Conservation (phyloP, 2,113 vertebrate species). For the Opisthocomus hoazin region DNA sequence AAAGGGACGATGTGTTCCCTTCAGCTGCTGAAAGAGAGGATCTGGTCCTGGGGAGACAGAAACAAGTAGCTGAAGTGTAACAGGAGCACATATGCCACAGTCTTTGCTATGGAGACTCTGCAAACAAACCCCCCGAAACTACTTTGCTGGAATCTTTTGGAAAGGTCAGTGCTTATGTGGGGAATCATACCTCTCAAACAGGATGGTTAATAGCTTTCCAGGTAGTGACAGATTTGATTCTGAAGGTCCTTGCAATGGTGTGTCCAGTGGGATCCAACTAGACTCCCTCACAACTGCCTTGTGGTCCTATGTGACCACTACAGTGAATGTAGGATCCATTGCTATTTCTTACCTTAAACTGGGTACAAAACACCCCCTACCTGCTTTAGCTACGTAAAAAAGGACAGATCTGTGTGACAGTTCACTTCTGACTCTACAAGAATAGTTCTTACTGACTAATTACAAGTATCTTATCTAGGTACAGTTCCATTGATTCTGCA, state of each 20-base stretch:
- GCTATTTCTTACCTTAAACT: background rate
- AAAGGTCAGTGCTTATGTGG: background rate
- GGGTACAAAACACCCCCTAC: background rate
- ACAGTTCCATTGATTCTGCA: background rate
- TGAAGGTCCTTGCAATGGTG: background rate
- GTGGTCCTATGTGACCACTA: background rate
- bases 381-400: background rate
- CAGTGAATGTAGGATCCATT: background rate
- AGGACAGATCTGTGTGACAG: background rate
- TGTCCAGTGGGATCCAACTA: background rate
- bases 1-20: background rate
- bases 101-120: background rate
- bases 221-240: background rate
- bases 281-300: background rate
- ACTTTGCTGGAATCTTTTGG: background rate
- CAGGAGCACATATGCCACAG: background rate
- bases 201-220: background rate
- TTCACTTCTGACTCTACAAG: background rate
- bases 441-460: background rate
- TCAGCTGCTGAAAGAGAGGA: background rate
- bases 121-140: accelerated
- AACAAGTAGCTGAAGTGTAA: background rate
- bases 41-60: background rate
- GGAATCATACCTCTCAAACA: background rate
- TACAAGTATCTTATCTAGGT: background rate